phyloP scores from a whole-genome alignment of 1,140 invertebrate genomes.

The Mylabris phalerata region DNA sequence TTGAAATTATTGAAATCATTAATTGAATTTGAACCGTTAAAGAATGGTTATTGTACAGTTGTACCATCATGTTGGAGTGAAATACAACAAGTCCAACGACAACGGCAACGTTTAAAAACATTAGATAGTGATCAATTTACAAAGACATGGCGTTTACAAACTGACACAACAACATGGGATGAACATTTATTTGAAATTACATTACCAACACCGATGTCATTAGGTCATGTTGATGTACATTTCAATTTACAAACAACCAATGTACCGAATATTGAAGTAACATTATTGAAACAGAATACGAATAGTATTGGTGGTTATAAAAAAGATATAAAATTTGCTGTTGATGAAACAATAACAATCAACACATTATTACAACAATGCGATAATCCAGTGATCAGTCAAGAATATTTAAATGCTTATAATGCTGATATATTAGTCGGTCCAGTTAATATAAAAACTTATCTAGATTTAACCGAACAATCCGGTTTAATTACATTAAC shows the following conservation, averaged over 20 bases:
- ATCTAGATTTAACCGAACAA: constrained; percentile 77
- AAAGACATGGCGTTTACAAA: constrained; percentile 78
- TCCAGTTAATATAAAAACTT: constrained; percentile 71
- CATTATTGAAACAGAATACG: constrained; percentile 74
- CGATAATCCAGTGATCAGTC: constrained; percentile 70
- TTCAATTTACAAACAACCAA: constrained; percentile 70
- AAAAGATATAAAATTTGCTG: constrained; percentile 37
- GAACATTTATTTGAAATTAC: constrained; percentile 88
- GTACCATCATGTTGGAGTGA: constrained; percentile 89
- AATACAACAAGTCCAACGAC: constrained; percentile 69
- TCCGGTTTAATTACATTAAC: constrained; percentile 75
- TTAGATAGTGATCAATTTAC: constrained; percentile 46
- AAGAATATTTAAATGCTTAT: constrained; percentile 75
- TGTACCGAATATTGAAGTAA: constrained; percentile 66
- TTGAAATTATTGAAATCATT: constrained; percentile 55
- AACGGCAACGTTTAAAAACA: constrained; percentile 65
- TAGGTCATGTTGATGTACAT: constrained; percentile 79
- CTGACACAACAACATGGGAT: constrained; percentile 79
- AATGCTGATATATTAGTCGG: constrained; percentile 87
- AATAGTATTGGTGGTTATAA: constrained; percentile 53
- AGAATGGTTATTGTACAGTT: constrained; percentile 70
- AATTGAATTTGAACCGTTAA: constrained; percentile 56
- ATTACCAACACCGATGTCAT: constrained; percentile 61
- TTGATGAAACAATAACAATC: constrained; percentile 38
- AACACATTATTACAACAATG: constrained; percentile 45